Conservation (phyloP, 2,797 vertebrate species). For the Poecilia gillii region DNA sequence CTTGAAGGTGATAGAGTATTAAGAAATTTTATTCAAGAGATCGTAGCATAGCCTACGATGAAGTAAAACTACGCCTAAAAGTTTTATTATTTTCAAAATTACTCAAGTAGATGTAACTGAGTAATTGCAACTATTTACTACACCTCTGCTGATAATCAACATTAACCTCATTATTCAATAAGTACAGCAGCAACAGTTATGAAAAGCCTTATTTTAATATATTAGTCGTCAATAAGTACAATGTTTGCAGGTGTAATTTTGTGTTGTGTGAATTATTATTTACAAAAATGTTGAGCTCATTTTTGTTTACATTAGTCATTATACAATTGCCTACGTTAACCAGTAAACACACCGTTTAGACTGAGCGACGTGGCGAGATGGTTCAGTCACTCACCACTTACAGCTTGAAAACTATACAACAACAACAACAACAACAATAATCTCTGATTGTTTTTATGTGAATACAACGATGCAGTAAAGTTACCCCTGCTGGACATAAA, state of each 20-base stretch:
- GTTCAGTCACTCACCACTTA: background rate
- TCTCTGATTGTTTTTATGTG: background rate
- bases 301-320: background rate
- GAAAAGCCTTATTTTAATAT: background rate
- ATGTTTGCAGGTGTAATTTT: background rate
- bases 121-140: too few species aligned
- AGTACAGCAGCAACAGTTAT: background rate
- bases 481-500: background rate
- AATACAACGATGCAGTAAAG: background rate
- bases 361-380: background rate
- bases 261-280: background rate
- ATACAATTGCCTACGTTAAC: background rate
- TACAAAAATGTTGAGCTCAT: background rate
- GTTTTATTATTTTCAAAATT: too few species aligned
- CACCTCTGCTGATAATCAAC: background rate
- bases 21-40: too few species aligned
- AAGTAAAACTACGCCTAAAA: too few species aligned
- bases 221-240: background rate
- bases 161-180: background rate
- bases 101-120: too few species aligned
- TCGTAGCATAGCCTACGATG: too few species aligned
- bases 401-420: background rate
- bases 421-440: background rate
- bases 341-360: constrained; percentile 10
- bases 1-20: too few species aligned